Base-by-base conservation (phyloP, 2,888 invertebrate genomes). In the Barypeithes pellucidus region DNA sequence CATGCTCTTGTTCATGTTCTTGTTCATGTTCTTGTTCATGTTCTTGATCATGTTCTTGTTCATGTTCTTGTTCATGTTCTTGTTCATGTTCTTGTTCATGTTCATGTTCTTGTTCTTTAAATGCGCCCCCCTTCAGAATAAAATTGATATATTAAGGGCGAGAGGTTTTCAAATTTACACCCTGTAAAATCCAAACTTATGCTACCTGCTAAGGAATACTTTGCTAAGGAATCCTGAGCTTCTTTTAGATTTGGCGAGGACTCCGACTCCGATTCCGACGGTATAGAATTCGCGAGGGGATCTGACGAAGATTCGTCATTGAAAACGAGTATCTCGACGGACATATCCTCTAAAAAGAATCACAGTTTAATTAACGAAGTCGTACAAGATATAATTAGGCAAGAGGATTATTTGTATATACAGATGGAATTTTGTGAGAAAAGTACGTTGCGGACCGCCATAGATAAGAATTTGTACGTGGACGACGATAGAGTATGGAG, bases 381-480 rank as follows among this genome's bases (percentile, higher is more conserved):
- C 22, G 16, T 52, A 36, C 69, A 29, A 39, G 77, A 78, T 68
- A 73, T 71, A 52, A 71, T 75, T 59, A 79, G 72, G 65, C 75
- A 79, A 67, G 78, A 76, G 11, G 81, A 81, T 82, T 93, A 93
- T 69, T 91, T 98, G 87, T 97, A 95, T 83, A 95, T 95, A 79
- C 96, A 99, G 88, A 99, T 99, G 99, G 99, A 99, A 87, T 98
- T 97, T 85, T 99, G 99, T 85, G 98, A 98, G 84, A 98, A 97
- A 82, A 95, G 95, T 80, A 99, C 99, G 0, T 86, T 97, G 33
- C 89, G 92, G 81, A 94, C 92, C 75, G 96, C 96, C 2, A 98
- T 98, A 74, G 98, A 98, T 86, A 90, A 91, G 73, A 92, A 92
- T 18, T 84, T 97, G 39, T 92, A 91, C 83, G 86, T 91, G 80